Evolutionary conservation across 2,797 vertebrate genomes (phyloP).

Genomic region (Tragopan temminckii): DNA sequence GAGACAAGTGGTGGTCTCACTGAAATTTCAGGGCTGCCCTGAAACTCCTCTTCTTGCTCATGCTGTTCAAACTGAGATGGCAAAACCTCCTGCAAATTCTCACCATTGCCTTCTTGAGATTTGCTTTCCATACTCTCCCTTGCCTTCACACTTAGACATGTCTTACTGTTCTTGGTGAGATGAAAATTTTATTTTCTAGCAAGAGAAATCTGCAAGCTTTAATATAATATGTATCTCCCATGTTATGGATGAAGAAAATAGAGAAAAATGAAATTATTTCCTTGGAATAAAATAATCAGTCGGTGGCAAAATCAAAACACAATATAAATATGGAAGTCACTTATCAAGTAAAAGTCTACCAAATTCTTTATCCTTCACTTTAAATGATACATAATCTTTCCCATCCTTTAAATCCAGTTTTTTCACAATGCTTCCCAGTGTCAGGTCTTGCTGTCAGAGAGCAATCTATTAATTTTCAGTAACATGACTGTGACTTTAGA

Average conservation of each 20-base stretch:
- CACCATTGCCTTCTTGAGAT: not conserved
- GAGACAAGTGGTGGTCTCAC: not conserved
- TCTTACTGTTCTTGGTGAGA: not conserved
- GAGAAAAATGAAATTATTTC: not conserved
- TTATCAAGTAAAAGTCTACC: not conserved
- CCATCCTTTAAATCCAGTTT: not conserved
- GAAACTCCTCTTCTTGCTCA: not conserved
- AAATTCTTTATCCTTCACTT: not conserved
- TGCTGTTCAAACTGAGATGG: rapidly evolving
- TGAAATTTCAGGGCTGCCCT: not conserved
- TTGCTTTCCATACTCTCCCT: not conserved
- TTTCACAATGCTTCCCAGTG: not conserved
- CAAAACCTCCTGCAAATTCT: not conserved
- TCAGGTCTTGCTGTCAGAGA: not conserved
- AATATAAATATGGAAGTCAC: not conserved
- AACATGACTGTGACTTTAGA: not conserved
- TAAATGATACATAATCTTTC: not conserved
- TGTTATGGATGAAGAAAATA: not conserved
- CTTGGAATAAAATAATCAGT: not conserved
- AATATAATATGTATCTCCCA: not conserved
- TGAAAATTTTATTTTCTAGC: not conserved
- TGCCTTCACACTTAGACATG: not conserved
- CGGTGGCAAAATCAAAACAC: not conserved
- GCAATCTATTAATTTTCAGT: not conserved
- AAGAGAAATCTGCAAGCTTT: not conserved